These are phyloP conservation scores for Bombus confusus DNA, from an alignment of 1,140 invertebrate genomes.

Conservation along the genomic window DNA sequence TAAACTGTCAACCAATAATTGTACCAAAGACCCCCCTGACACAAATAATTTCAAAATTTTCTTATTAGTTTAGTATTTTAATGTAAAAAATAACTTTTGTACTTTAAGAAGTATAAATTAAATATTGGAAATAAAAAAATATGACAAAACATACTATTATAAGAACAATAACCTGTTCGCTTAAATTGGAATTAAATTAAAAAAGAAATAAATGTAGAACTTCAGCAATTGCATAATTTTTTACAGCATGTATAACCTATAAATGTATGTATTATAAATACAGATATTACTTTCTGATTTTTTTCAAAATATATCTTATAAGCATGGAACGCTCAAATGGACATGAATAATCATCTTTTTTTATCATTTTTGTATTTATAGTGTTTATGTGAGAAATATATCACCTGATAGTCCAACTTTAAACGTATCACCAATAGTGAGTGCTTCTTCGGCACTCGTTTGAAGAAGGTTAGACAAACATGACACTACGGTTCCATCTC, in stretches of 20 bases:
- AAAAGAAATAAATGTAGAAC: slow-evolving; percentile 3
- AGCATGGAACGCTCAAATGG: background rate
- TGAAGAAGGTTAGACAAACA: slow-evolving; percentile 76
- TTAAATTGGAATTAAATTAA: background rate
- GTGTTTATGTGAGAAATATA: slow-evolving; percentile 23
- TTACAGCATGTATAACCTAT: background rate
- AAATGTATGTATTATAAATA: background rate
- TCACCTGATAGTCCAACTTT: slow-evolving; percentile 89
- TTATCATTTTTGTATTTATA: slow-evolving; percentile 19
- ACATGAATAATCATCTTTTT: background rate
- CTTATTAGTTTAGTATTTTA: slow-evolving; percentile 23
- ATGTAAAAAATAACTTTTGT: slow-evolving; percentile 21
- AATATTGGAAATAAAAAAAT: slow-evolving; percentile 20
- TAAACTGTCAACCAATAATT: slow-evolving; percentile 89
- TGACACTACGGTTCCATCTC: slow-evolving; percentile 65
- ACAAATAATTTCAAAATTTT: slow-evolving; percentile 39
- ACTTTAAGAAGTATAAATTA: slow-evolving; percentile 4
- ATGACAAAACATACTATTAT: background rate
- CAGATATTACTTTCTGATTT: background rate
- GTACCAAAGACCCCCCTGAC: slow-evolving; percentile 94
- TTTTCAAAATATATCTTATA: background rate
- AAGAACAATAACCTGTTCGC: no score
- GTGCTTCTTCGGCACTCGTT: slow-evolving; percentile 82
- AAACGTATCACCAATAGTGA: slow-evolving; percentile 83
- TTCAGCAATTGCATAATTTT: slow-evolving; percentile 3